Conservation (phyloP, 2,797 vertebrate genomes). For the Graptemys geographica region DNA sequence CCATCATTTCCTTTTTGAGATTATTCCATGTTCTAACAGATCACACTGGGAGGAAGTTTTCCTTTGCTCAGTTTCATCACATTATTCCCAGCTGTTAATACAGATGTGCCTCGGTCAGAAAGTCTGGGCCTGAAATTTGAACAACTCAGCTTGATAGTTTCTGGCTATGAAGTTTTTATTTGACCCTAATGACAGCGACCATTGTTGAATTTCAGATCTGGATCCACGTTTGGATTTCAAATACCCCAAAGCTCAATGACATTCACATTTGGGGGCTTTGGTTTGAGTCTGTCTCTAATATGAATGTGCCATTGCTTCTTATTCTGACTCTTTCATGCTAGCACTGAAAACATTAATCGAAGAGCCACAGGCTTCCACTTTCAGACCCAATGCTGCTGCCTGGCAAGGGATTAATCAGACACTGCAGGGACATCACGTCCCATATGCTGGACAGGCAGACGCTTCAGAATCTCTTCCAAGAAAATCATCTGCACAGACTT, state of each 20-base stretch:
- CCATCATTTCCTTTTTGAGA: background rate
- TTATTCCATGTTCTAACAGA: background rate
- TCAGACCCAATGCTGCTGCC: conserved; percentile 32
- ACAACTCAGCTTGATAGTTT: background rate
- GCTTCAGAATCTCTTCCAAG: conserved; percentile 64
- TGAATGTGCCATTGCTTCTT: conserved; percentile 30
- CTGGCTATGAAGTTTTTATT: background rate
- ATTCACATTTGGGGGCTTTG: background rate
- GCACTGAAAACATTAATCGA: conserved; percentile 18
- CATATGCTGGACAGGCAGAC: conserved; percentile 41
- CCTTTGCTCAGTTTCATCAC: background rate
- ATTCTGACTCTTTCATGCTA: conserved; percentile 30
- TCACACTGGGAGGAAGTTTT: background rate
- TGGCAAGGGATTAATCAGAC: conserved; percentile 43
- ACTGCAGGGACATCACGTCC: conserved; percentile 34
- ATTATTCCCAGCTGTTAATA: background rate
- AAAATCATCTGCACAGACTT: conserved; percentile 61
- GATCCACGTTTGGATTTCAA: background rate
- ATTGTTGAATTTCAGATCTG: background rate
- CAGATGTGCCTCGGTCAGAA: background rate
- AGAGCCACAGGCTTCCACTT: conserved; percentile 62
- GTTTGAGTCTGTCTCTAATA: background rate
- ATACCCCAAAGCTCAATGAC: background rate
- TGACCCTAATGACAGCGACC: background rate
- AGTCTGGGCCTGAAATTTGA: background rate